These are phyloP conservation scores for Esox lucius DNA, from an alignment of 2,797 vertebrate species.

Conservation along the genomic window DNA sequence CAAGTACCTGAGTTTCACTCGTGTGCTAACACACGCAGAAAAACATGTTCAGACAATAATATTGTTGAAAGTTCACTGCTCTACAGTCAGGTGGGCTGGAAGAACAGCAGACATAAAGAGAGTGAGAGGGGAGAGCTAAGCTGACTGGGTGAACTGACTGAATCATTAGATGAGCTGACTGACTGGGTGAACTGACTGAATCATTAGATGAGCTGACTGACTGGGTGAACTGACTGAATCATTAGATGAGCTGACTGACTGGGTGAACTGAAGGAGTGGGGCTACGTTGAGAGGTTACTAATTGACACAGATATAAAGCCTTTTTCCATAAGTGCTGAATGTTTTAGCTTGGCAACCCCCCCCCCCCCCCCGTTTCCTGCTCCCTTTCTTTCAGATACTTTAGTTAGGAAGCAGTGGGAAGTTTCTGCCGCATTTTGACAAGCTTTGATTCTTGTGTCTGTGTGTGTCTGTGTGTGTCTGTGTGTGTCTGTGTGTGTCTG, in stretches of 20 bases:
- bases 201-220: not conserved
- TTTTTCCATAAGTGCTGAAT: conserved; percentile 3
- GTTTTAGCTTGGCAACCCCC: not conserved
- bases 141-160: too few species aligned
- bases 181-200: not conserved
- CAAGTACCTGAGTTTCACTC: too few species aligned
- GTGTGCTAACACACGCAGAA: not conserved
- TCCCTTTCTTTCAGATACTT: not conserved
- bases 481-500: not conserved
- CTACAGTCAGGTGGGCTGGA: not conserved
- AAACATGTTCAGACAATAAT: not conserved
- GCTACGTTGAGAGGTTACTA: not conserved
- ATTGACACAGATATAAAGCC: not conserved
- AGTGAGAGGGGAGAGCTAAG: too few species aligned
- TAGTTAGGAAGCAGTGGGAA: not conserved
- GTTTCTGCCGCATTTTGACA: conserved; percentile 27
- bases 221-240: not conserved
- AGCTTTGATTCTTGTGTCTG: conserved; percentile 2
- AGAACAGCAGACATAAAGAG: not conserved
- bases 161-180: too few species aligned
- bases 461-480: conserved; percentile 1
- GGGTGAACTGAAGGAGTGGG: not conserved
- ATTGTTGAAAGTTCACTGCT: not conserved
- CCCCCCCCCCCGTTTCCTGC: not conserved
- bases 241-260: not conserved